Conservation (phyloP, 2,888 invertebrate species). For the Epiblema foenella region DNA sequence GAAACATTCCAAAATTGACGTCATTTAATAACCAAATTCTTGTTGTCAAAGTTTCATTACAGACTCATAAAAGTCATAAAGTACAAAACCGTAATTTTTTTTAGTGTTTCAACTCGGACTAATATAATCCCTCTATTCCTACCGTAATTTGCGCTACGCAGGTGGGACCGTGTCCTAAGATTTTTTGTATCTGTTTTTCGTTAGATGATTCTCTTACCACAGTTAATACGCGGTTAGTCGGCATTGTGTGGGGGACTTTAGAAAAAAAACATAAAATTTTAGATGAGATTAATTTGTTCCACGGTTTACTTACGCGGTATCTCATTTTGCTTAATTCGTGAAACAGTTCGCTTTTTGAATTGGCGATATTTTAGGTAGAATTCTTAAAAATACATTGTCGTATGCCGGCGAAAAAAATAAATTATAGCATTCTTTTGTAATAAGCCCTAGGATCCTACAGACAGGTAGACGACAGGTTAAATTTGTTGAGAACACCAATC, state of each 20-base stretch:
- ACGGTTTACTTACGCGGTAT: not conserved
- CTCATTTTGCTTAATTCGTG: not conserved
- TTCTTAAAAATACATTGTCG: no score
- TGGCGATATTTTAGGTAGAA: no score
- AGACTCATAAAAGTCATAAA: not conserved
- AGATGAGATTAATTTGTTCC: conserved; percentile 2
- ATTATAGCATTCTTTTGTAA: no score
- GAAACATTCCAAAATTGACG: conserved; percentile 1
- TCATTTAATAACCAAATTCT: not conserved
- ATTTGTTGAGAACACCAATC: no score
- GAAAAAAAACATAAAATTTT: not conserved
- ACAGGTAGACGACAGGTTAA: no score
- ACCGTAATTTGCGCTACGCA: conserved; percentile 20
- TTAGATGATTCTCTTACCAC: conserved; percentile 45
- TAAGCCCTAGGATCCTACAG: no score
- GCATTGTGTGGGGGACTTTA: conserved; percentile 48
- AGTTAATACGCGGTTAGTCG: conserved; percentile 51
- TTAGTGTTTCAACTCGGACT: not conserved
- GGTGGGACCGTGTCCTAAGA: conserved; percentile 17
- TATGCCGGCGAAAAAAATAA: no score
- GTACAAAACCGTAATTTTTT: not conserved
- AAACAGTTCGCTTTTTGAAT: no score
- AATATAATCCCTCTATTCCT: conserved; percentile 3
- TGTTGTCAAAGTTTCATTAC: not conserved
- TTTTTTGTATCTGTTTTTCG: conserved; percentile 24